Evolutionary conservation across 2,888 invertebrate genomes (phyloP).

Genomic region (Latrodectus elegans): DNA sequence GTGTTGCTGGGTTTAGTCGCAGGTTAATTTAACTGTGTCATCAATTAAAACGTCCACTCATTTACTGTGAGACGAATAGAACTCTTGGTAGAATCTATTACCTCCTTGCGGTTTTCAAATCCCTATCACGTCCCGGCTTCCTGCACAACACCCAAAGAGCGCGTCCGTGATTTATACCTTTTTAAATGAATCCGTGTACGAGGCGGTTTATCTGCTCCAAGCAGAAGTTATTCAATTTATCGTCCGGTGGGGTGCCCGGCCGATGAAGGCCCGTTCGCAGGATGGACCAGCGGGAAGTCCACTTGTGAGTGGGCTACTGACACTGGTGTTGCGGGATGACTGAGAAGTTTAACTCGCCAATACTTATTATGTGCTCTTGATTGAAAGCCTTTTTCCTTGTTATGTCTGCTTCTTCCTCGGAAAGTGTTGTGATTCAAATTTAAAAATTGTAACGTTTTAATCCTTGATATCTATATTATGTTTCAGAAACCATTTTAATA

Average conservation of each 20-base stretch:
- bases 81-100: conserved; percentile 15
- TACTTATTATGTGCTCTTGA: too few species aligned
- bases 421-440: background rate
- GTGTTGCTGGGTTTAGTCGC: too few species aligned
- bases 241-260: conserved; percentile 39
- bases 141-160: conserved; percentile 18
- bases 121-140: conserved; percentile 31
- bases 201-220: conserved; percentile 14
- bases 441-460: too few species aligned
- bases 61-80: too few species aligned
- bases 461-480: too few species aligned
- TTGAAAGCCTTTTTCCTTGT: too few species aligned
- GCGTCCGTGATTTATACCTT: conserved; percentile 54
- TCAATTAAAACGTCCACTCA: too few species aligned
- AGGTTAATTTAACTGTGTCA: too few species aligned
- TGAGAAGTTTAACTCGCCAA: too few species aligned
- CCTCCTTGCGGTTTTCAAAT: conserved; percentile 1
- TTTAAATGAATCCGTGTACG: conserved; percentile 65
- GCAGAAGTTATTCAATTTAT: conserved; percentile 64
- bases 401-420: too few species aligned
- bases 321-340: too few species aligned
- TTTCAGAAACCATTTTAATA: too few species aligned
- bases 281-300: conserved; percentile 16
- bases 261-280: conserved; percentile 21
- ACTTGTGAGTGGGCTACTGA: conserved; percentile 18